Evolutionary conservation across 2,113 vertebrate genomes (phyloP), one percentile per base, ranked within the genome.

Genomic region (Caranx melampygus): DNA sequence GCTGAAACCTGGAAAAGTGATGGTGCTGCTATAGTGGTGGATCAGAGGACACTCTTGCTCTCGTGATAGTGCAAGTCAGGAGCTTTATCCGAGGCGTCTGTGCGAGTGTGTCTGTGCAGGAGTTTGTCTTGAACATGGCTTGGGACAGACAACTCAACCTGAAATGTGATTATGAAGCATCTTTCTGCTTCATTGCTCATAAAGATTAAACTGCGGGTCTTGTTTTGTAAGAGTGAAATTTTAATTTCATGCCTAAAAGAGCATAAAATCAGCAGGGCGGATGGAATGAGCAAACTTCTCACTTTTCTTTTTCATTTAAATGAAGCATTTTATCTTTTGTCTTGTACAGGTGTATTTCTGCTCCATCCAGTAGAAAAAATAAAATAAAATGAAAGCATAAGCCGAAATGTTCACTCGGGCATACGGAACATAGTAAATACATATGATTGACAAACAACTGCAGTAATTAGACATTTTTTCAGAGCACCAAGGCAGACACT

Each of bases 181-280:
- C 65, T 78, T 77, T 77, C 49, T 66, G 58, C 71, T 1, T 35
- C 47, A 4, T 4, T 37, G 76, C 61, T 78, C 31, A 37, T 57
- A 5, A 42, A 65, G 55, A 88, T 84, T 80, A 54, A 57, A 65
- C 3, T 51, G 6, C 12, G 51, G 68, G 21, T 14, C 4, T 1
- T 0, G 4, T 55, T 74, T 42, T 60, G 14, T 52, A n/a, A 79
- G 71, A 69, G 61, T 69, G 72, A 72, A 65, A 51, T 54, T 82
- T 84, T 78, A 75, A 88, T 90, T 83, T 88, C 75, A 90, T 40
- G 82, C 86, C 77, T 55, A 60, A 74, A 72, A 68, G 78, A 77
- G 65, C 33, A 4, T 14, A 72, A 60, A 72, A 79, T 82, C 59
- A 20, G 40, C 26, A 20, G 45, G 35, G 55, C 51, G 61, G 72